Evolutionary conservation across 2,888 invertebrate genomes (phyloP), one percentile per base, ranked within the genome.

Genomic region (Coleophora deauratella): DNA sequence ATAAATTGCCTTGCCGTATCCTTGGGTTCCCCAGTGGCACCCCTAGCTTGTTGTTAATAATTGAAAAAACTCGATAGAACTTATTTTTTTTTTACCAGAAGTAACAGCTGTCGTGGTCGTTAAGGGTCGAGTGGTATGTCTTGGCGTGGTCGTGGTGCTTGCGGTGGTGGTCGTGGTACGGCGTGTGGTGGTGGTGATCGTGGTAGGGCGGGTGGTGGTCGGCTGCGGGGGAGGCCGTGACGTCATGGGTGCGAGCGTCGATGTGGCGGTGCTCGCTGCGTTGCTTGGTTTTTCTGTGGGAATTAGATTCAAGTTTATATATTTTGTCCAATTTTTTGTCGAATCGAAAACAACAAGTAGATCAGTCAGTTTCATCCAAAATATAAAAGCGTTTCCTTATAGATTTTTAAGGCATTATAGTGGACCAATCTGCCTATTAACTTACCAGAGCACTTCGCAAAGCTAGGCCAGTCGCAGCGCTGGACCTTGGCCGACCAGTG

Each of bases 381-480:
- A n/a, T n/a, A n/a, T n/a, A n/a, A n/a, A n/a, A n/a, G n/a, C n/a
- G n/a, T n/a, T n/a, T n/a, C n/a, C n/a, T n/a, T n/a, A n/a, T n/a
- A n/a, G n/a, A n/a, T n/a, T n/a, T n/a, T n/a, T n/a, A n/a, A n/a
- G n/a, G n/a, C n/a, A n/a, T n/a, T n/a, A n/a, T n/a, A n/a, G n/a
- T n/a, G n/a, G n/a, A n/a, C n/a, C n/a, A n/a, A n/a, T n/a, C n/a
- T n/a, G n/a, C n/a, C n/a, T n/a, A n/a, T n/a, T n/a, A 21, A 21
- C 21, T 27, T 36, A 81, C 82, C 65, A 27, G 64, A 75, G 62
- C 95, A 95, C 54, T 91, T 90, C 1, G 93, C 94, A 30, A 85
- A 86, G 35, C 81, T 82, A 0, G 95, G 95, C 95, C 95, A 95
- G 66, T 95, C 95, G 58, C 95, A 95, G 33, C 91, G 86, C 33